Percentiles rank a stretch among this genome's conserved stretches.
Evolutionary conservation across 2,113 vertebrate species (phyloP).

Genomic region (Agapornis roseicollis): DNA sequence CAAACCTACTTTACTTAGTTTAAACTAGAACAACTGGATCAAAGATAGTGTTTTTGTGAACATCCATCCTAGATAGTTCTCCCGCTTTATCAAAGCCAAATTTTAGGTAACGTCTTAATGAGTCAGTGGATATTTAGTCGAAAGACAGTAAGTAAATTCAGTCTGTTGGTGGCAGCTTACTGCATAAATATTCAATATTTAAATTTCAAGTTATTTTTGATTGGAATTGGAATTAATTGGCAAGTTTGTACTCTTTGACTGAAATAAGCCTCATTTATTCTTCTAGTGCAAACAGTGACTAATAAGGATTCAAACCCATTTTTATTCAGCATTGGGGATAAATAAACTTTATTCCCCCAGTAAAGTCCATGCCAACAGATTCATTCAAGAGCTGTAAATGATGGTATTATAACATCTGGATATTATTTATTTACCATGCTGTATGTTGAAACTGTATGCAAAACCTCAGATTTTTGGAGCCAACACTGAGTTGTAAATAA

Average conservation of each 20-base stretch:
- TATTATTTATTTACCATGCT: background rate
- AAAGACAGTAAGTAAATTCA: conserved; percentile 26
- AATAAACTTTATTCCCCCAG: background rate
- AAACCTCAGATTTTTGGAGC: background rate
- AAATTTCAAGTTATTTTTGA: conserved; percentile 43
- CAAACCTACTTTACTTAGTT: background rate
- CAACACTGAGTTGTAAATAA: background rate
- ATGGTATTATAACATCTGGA: background rate
- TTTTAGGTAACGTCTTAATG: background rate
- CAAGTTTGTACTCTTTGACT: conserved; percentile 40
- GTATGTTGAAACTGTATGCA: background rate
- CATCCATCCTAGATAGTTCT: background rate
- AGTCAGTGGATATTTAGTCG: conserved; percentile 6
- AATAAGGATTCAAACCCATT: conserved; percentile 7
- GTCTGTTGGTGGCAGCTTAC: conserved; percentile 6
- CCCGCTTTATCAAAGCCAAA: background rate
- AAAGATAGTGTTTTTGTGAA: background rate
- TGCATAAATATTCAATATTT: conserved; percentile 8
- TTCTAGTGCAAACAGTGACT: background rate
- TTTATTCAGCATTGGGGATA: background rate
- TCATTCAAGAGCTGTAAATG: background rate
- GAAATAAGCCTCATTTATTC: conserved; percentile 20
- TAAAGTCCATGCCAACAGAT: background rate
- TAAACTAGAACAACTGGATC: background rate
- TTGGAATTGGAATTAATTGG: conserved; percentile 46